phyloP scores from a whole-genome alignment of 2,113 vertebrate genomes.

The Anhinga anhinga region DNA sequence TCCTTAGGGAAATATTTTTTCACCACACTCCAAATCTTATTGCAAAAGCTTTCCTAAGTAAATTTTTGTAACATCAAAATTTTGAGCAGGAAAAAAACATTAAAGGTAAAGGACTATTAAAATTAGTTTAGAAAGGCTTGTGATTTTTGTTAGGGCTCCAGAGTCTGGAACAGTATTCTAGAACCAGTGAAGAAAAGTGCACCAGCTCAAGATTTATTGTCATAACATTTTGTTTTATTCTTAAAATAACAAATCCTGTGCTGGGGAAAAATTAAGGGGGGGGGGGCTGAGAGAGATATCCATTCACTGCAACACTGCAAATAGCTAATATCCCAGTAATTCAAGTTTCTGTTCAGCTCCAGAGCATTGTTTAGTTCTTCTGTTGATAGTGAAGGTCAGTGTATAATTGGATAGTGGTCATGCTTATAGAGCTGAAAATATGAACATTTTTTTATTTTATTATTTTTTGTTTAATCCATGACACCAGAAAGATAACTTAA shows the following conservation, averaged over 20 bases:
- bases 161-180: background rate
- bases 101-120: background rate
- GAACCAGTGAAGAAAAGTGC: background rate
- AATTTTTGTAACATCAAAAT: background rate
- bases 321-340: background rate
- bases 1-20: background rate
- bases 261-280: accelerated
- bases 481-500: background rate
- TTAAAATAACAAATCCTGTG: background rate
- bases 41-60: background rate
- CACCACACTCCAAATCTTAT: background rate
- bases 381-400: background rate
- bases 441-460: background rate
- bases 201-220: background rate
- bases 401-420: background rate
- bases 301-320: background rate
- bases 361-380: background rate
- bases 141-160: background rate
- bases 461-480: background rate
- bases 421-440: background rate
- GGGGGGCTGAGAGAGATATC: accelerated
- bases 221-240: background rate
- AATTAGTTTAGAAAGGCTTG: background rate
- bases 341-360: background rate
- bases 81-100: background rate